These are phyloP conservation scores for Phaethornis superciliosus DNA, from an alignment of 2,113 vertebrate genomes.

Conservation along the genomic window DNA sequence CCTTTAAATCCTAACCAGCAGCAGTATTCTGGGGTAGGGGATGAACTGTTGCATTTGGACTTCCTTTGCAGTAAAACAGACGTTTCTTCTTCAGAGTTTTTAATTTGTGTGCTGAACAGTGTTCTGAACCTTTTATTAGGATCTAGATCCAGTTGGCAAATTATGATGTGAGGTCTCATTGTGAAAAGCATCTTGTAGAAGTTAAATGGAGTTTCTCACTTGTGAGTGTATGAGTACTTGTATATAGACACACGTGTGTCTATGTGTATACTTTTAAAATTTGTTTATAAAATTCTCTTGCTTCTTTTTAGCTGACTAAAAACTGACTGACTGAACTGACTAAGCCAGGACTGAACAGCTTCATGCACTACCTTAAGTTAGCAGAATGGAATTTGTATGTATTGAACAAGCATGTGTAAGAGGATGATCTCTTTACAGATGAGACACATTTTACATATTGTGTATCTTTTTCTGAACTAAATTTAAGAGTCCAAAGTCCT, in stretches of 20 bases:
- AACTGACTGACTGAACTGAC: background rate
- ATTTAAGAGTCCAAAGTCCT: background rate
- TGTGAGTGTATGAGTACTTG: background rate
- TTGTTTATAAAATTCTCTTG: background rate
- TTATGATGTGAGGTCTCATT: background rate
- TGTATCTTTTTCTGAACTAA: background rate
- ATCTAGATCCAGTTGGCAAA: background rate
- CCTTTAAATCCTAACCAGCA: background rate
- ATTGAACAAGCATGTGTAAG: background rate
- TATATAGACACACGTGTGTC: too few relatives aligned
- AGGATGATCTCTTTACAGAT: background rate
- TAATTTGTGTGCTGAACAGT: background rate
- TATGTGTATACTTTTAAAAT: background rate
- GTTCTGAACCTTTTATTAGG: background rate
- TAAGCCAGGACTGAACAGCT: background rate
- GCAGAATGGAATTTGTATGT: background rate
- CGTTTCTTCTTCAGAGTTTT: conserved; percentile 25
- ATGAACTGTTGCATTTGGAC: background rate
- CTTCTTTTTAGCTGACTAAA: background rate
- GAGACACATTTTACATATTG: background rate
- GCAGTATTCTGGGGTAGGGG: background rate
- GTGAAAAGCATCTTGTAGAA: background rate
- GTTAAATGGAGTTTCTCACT: background rate
- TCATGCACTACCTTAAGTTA: background rate
- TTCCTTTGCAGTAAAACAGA: background rate